phyloP scores from a whole-genome alignment of 2,888 invertebrate genomes.

The Tiliacea aurago region DNA sequence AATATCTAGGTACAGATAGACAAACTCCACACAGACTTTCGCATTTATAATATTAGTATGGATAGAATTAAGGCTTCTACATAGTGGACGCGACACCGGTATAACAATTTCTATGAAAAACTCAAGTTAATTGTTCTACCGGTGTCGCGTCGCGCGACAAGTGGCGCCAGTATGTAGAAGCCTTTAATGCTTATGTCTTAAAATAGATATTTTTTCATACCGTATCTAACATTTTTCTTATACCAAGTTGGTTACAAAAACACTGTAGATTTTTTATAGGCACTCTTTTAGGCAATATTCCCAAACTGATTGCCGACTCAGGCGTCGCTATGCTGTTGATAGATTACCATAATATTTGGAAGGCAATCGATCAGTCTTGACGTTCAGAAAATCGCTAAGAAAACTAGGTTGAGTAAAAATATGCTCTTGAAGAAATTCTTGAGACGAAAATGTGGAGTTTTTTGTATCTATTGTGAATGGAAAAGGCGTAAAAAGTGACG shows the following conservation, averaged over 20 bases:
- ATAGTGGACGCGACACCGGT: no score
- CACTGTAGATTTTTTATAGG: conserved; percentile 39
- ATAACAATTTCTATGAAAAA: no score
- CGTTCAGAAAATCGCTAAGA: conserved; percentile 52
- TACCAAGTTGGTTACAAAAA: conserved; percentile 18
- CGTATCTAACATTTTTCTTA: neutral
- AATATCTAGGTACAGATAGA: no score
- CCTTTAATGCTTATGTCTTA: no score
- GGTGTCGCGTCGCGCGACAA: no score
- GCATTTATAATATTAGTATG: no score
- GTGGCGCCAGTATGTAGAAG: no score
- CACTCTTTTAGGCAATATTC: conserved; percentile 45
- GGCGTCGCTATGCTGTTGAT: conserved; percentile 60
- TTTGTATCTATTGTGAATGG: conserved; percentile 14
- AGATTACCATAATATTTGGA: conserved; percentile 67
- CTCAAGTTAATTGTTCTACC: no score
- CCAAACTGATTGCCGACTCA: conserved; percentile 57
- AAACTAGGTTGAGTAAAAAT: conserved; percentile 39
- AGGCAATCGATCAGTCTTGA: conserved; percentile 66
- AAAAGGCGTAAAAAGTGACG: conserved; percentile 16
- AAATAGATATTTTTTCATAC: no score
- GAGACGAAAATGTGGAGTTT: conserved; percentile 3
- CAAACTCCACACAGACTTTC: no score
- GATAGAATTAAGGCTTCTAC: no score
- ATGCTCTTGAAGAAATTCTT: conserved; percentile 2